Conservation (phyloP, 2,113 vertebrate species). For the Thryonomys swinderianus region DNA sequence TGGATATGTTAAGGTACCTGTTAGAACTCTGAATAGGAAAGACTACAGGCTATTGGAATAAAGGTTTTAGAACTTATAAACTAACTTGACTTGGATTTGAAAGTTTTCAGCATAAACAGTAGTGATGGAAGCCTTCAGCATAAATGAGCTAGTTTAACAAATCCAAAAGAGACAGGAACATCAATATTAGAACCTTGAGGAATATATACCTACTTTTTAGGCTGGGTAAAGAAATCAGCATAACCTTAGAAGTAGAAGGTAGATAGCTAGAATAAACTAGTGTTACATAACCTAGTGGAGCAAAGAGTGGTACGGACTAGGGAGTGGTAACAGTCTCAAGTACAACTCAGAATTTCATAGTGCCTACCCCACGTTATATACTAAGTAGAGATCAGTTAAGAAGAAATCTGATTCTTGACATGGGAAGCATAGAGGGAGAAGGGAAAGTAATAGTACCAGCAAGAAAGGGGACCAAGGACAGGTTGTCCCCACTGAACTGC, state of each 20-base stretch:
- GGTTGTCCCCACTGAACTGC: neutral
- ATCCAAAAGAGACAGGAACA: neutral
- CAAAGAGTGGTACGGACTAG: neutral
- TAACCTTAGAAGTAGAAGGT: neutral
- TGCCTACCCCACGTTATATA: neutral
- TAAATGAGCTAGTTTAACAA: constrained; percentile 21
- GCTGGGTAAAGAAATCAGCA: neutral
- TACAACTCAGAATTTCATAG: neutral
- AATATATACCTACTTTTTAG: neutral
- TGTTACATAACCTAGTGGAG: neutral
- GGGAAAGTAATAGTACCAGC: neutral
- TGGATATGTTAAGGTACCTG: neutral
- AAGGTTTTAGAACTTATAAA: constrained; percentile 36
- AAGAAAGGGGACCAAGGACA: neutral
- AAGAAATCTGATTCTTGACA: constrained; percentile 21
- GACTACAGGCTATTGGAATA: neutral
- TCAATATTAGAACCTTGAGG: constrained; percentile 43
- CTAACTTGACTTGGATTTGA: constrained; percentile 51
- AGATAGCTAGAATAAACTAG: neutral
- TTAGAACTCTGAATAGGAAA: constrained; percentile 21
- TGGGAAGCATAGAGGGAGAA: neutral
- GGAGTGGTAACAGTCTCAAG: neutral
- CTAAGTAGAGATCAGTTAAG: constrained; percentile 40
- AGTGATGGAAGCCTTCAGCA: constrained; percentile 1
- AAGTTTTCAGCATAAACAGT: neutral